Percentiles rank a stretch among this genome's conserved stretches.
Evolutionary conservation across 92 coral and sea anemone genomes (phyloP).

Genomic region (Plumapathes pennacea): DNA sequence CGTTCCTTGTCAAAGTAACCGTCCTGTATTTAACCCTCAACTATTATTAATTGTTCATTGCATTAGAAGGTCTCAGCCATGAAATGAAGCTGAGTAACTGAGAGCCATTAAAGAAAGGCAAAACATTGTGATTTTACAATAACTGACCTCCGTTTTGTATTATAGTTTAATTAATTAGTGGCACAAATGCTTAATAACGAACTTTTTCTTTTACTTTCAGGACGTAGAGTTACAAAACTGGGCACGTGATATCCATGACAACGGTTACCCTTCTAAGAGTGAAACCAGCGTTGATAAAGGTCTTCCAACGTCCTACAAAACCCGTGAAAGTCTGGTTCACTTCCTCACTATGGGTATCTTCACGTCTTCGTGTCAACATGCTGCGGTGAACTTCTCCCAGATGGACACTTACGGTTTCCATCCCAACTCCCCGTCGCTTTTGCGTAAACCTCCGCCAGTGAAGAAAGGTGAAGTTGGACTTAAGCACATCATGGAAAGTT

Average conservation of each 20-base stretch:
- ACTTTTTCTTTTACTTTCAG: neutral
- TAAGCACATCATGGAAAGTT: constrained; percentile 31
- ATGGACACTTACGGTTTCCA: constrained; percentile 66
- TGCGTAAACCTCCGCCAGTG: constrained; percentile 71
- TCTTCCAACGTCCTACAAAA: constrained; percentile 14
- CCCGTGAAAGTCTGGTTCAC: constrained; percentile 27
- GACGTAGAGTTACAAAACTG: constrained; percentile 52
- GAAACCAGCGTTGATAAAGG: constrained; percentile 34
- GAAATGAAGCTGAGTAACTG: too few relatives aligned
- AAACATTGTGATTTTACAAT: too few relatives aligned
- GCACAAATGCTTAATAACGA: too few relatives aligned
- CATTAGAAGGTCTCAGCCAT: too few relatives aligned
- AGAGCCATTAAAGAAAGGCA: too few relatives aligned
- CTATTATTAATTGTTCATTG: too few relatives aligned
- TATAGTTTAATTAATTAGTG: too few relatives aligned
- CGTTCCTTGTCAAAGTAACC: too few relatives aligned
- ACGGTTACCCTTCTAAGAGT: constrained; percentile 45
- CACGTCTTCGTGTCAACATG: constrained; percentile 71
- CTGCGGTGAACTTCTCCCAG: constrained; percentile 76
- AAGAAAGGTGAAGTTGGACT: constrained; percentile 54
- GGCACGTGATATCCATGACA: constrained; percentile 43
- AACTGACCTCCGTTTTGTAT: too few relatives aligned
- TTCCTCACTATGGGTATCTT: constrained; percentile 36
- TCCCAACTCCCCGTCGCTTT: constrained; percentile 70
- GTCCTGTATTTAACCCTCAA: too few relatives aligned